Base-by-base conservation (phyloP, 1,140 invertebrate genomes). In the Neuroterus valhalla region DNA sequence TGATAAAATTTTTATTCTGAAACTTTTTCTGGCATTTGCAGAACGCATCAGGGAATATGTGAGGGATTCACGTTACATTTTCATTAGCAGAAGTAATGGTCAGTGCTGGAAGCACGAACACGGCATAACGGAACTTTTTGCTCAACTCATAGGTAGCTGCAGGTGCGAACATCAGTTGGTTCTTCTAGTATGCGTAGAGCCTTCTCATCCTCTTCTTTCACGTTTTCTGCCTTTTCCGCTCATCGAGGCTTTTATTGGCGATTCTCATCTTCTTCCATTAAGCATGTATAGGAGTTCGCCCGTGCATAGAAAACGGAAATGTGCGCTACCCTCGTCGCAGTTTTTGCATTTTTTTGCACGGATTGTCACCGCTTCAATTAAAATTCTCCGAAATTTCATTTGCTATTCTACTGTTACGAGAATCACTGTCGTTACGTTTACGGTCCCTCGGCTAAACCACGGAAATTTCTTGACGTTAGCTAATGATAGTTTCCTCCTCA, bases 321-420 rank as follows among this genome's bases (percentile, higher is more conserved):
- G 67, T 77, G 75, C 79, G 77, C 79, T 79, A 78, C 78, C 75
- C 70, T 80, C 68, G 71, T 52, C 66, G 66, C 48, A 55, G 74
- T 75, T 80, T 81, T 76, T 76, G 76, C 69, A 78, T 81, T 77
- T 79, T 81, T 83, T 84, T 78, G 76, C 78, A 76, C 76, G 79
- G 72, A 68, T 80, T 78, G 79, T 82, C 81, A 78, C 76, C 70
- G 79, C 78, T 78, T 83, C 83, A 83, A 86, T 87, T 87, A 87
- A 86, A 87, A 86, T 86, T 85, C 85, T 81, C 77, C 74, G 68
- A 86, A 86, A 85, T 85, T 86, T 86, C 81, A 73, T 78, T 66
- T 72, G 46, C n/a, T 17, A 15, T 71, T 43, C n/a, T 66, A 21
- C 45, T 15, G 14, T 23, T 19, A n/a, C 4, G 0, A 48, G 31